Evolutionary conservation across 1,140 invertebrate genomes (phyloP).

Genomic region (Drosophila suzukii): DNA sequence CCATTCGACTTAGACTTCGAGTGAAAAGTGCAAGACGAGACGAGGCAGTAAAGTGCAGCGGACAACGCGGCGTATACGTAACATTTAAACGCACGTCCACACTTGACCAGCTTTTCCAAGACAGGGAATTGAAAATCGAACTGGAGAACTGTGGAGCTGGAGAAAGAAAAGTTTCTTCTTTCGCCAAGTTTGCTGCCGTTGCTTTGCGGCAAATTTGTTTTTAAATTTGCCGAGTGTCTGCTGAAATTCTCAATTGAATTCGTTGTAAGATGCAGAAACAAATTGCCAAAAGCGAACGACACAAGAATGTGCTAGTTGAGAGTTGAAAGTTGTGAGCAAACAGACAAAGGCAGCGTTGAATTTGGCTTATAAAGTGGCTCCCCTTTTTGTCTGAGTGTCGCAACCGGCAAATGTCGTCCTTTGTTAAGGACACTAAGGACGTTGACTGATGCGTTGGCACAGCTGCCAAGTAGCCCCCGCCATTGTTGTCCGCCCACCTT

Average conservation of each 20-base stretch:
- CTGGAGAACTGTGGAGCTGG: conserved; percentile 24
- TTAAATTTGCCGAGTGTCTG: conserved; percentile 77
- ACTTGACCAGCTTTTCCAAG: conserved; percentile 63
- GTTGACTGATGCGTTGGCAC: conserved; percentile 79
- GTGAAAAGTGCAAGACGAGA: conserved; percentile 59
- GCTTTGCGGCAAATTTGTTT: conserved; percentile 79
- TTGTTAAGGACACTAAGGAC: conserved; percentile 73
- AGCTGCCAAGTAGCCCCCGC: conserved; percentile 70
- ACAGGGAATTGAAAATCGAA: conserved; percentile 59
- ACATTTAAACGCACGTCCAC: conserved; percentile 77
- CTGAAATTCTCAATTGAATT: conserved; percentile 68
- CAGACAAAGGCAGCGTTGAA: conserved; percentile 70
- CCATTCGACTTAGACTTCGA: conserved; percentile 14
- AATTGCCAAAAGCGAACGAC: conserved; percentile 64
- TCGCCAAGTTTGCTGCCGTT: conserved; percentile 54
- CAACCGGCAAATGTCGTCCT: conserved; percentile 67
- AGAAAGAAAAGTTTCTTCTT: conserved; percentile 48
- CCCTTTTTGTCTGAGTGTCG: conserved; percentile 27
- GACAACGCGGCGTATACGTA: conserved; percentile 72
- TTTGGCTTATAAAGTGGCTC: conserved; percentile 78
- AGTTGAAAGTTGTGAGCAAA: conserved; percentile 64
- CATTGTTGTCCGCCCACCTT: conserved; percentile 37
- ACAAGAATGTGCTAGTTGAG: conserved; percentile 30
- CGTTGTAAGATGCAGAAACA: conserved; percentile 75
- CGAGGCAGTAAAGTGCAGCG: conserved; percentile 60